Conservation (phyloP, 2,113 vertebrate genomes). For the Dromiciops gliroides region DNA sequence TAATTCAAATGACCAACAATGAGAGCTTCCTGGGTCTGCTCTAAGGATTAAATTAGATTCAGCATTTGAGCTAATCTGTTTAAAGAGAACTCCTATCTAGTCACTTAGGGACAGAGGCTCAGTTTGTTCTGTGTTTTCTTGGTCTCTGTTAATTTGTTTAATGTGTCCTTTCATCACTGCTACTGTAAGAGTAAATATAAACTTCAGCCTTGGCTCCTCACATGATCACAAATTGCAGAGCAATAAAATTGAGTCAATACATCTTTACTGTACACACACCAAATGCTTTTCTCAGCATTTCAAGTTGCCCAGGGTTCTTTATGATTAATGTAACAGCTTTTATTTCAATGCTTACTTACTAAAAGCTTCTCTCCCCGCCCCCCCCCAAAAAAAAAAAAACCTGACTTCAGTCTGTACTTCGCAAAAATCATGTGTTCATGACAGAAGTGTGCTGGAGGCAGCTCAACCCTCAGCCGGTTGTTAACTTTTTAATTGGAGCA, state of each 20-base stretch:
- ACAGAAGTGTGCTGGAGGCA: neutral
- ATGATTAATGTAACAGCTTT: neutral
- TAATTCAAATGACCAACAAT: neutral
- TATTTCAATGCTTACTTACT: neutral
- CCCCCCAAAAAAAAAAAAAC: too few species aligned
- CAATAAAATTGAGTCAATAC: constrained; percentile 30
- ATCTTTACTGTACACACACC: neutral
- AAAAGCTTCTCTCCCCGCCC: neutral
- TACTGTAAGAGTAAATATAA: constrained; percentile 5
- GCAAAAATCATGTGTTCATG: neutral
- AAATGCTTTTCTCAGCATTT: neutral
- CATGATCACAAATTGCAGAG: constrained; percentile 3
- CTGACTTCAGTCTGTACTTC: neutral
- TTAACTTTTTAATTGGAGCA: neutral
- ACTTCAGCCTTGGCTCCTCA: neutral
- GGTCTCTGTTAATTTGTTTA: neutral
- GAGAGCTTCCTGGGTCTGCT: neutral
- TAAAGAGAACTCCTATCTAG: neutral
- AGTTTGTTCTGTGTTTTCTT: neutral
- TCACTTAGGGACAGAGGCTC: constrained; percentile 29
- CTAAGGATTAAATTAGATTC: constrained; percentile 1
- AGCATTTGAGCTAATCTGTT: neutral
- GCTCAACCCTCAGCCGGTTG: neutral
- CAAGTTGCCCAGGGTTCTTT: neutral
- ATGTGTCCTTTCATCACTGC: neutral